Evolutionary conservation across 2,797 vertebrate genomes (phyloP).

Genomic region (Dicrostonyx torquatus): DNA sequence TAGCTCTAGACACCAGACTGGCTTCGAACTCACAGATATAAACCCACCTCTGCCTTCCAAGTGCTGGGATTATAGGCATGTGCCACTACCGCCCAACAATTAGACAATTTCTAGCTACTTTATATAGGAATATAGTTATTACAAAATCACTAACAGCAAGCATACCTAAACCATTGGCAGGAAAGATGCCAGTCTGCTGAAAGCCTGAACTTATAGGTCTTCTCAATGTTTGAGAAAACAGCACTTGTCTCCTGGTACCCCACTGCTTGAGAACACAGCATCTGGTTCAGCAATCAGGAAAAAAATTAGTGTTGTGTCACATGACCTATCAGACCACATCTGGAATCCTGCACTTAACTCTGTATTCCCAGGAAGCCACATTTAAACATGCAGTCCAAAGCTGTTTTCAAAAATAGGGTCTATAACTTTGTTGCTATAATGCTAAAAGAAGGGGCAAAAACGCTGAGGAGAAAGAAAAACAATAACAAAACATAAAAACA

Average conservation of each 20-base stretch:
- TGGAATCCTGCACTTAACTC: neutral
- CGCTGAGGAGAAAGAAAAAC: neutral
- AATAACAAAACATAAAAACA: neutral
- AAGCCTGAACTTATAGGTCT: neutral
- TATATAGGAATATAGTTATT: neutral
- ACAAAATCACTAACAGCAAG: neutral
- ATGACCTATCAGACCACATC: neutral
- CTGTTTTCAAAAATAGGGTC: neutral
- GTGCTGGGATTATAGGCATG: too few species aligned
- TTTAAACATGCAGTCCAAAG: constrained; percentile 35
- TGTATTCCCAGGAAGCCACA: neutral
- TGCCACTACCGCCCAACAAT: too few species aligned
- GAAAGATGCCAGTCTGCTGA: neutral
- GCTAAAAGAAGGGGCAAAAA: neutral
- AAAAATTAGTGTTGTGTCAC: neutral
- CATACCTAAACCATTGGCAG: neutral
- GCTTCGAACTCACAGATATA: too few species aligned
- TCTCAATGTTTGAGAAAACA: neutral
- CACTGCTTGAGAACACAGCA: neutral
- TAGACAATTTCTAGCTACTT: neutral
- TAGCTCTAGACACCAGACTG: too few species aligned
- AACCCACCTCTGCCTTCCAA: too few species aligned
- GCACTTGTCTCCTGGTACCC: neutral
- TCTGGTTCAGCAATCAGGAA: neutral
- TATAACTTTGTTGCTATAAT: neutral